phyloP scores from a whole-genome alignment of 1,140 invertebrate genomes.

The Aphelinus atriplicis region DNA sequence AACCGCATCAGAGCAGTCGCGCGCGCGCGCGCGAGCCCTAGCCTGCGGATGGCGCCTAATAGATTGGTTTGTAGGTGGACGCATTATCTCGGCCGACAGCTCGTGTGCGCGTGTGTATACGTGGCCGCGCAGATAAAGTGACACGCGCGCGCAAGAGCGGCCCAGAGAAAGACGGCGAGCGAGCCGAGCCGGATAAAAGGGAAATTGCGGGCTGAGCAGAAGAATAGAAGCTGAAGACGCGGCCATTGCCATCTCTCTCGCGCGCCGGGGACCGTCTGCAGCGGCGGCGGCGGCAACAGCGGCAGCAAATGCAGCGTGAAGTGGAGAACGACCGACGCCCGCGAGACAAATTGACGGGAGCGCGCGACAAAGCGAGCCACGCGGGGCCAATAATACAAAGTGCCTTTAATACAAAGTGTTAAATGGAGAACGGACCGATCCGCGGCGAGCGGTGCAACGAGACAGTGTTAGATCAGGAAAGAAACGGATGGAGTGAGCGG shows the following conservation, averaged over 20 bases:
- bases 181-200: conserved; percentile 3
- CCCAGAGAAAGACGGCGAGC: not conserved
- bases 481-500: conserved; percentile 24
- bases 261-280: too few relatives aligned
- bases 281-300: conserved; percentile 3
- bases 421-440: conserved; percentile 15
- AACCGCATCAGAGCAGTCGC: conserved; percentile 62
- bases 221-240: conserved; percentile 6
- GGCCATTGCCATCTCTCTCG: not conserved
- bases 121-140: conserved; percentile 28
- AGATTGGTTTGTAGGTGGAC: conserved; percentile 67
- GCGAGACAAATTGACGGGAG: too few relatives aligned
- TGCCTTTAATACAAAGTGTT: too few relatives aligned
- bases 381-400: too few relatives aligned
- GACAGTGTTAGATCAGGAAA: conserved; percentile 18
- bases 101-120: conserved; percentile 7
- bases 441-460: not conserved
- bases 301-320: not conserved
- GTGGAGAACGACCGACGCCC: not conserved
- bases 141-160: conserved; percentile 17
- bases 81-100: conserved; percentile 57
- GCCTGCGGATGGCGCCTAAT: conserved; percentile 59
- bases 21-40: conserved; percentile 47
- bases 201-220: conserved; percentile 9
- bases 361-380: too few relatives aligned